Percentiles rank a stretch among this genome's conserved stretches.
phyloP scores from a whole-genome alignment of 2,113 vertebrate species.

The Boulengeromyrus knoepffleri region DNA sequence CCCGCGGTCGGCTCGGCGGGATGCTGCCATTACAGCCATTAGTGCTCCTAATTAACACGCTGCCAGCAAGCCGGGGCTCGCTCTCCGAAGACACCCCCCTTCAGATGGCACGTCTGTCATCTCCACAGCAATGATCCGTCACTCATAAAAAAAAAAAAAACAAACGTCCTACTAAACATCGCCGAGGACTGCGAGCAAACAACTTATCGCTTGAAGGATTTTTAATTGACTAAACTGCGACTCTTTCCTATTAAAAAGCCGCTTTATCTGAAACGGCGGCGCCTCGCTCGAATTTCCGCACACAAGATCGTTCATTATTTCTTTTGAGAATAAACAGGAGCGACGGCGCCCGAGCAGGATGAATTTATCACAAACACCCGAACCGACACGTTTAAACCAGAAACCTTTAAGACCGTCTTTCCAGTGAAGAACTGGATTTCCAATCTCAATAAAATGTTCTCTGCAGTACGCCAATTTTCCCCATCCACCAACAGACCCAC shows the following conservation, averaged over 20 bases:
- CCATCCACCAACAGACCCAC: not conserved
- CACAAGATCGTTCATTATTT: not conserved
- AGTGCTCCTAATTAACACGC: constrained; percentile 47
- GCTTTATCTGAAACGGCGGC: constrained; percentile 7
- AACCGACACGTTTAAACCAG: not conserved
- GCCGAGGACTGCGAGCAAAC: not conserved
- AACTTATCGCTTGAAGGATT: not conserved
- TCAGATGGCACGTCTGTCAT: not conserved
- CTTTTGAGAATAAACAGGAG: not conserved
- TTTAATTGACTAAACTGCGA: not conserved
- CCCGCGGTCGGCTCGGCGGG: constrained; percentile 35
- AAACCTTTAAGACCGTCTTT: not conserved
- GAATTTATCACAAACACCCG: not conserved
- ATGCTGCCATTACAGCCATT: constrained; percentile 42
- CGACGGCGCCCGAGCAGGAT: not conserved
- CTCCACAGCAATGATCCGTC: not conserved
- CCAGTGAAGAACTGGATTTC: not conserved
- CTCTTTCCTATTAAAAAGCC: not conserved
- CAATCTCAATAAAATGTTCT: not conserved
- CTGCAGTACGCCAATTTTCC: not conserved
- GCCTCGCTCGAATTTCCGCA: not conserved
- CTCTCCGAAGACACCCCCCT: not conserved
- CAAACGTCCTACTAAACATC: not conserved
- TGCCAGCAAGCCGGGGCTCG: constrained; percentile 31
- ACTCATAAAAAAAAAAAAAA: not conserved